Conservation (phyloP, 2,888 invertebrate genomes). For the Sarcophaga caerulescens region DNA sequence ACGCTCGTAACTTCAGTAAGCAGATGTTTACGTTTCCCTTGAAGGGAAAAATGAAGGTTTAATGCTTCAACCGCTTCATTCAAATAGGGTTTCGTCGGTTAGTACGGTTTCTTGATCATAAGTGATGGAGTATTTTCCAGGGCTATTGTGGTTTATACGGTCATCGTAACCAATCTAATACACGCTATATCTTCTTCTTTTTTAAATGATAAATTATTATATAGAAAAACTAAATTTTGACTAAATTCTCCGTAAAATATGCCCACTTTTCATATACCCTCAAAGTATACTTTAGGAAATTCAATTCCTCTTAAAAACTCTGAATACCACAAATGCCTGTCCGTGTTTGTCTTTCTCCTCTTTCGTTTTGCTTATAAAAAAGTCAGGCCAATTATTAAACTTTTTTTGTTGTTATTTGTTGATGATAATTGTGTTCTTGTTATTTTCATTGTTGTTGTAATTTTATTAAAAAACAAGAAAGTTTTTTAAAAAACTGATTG, state of each 20-base stretch:
- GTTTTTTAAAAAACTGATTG: background rate
- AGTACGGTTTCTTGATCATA: too few relatives aligned
- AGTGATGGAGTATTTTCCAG: too few relatives aligned
- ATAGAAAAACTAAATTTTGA: background rate
- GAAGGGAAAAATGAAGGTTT: too few relatives aligned
- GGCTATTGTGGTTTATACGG: too few relatives aligned
- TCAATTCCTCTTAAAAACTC: background rate
- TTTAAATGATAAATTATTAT: too few relatives aligned
- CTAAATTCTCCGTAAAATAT: background rate
- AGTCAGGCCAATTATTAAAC: conserved; percentile 49
- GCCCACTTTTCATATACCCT: background rate
- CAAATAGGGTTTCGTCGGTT: too few relatives aligned
- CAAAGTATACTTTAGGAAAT: too few relatives aligned
- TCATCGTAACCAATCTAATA: too few relatives aligned
- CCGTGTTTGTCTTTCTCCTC: background rate
- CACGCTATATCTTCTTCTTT: too few relatives aligned
- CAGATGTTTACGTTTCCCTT: too few relatives aligned
- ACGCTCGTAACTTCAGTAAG: too few relatives aligned
- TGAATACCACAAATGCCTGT: background rate
- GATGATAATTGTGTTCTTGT: conserved; percentile 30
- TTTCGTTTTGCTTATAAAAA: background rate
- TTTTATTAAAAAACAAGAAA: background rate
- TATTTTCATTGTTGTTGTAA: background rate
- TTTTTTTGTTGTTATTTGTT: conserved; percentile 29
- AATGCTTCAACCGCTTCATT: too few relatives aligned